Conservation (phyloP, 2,113 vertebrate species). For the Cebidichthys violaceus region DNA sequence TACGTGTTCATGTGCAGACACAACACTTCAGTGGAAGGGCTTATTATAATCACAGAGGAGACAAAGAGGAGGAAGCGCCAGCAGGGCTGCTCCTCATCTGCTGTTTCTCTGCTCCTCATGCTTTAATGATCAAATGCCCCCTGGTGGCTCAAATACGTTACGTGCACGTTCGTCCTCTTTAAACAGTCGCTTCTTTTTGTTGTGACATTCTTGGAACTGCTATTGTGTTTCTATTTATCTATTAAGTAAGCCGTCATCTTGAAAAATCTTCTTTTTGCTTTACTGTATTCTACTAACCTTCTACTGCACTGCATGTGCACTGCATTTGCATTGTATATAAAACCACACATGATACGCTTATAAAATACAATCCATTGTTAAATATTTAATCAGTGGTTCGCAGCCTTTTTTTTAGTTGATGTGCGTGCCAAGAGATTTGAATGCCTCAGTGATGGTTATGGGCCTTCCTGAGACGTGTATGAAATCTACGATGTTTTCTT, state of each 20-base stretch:
- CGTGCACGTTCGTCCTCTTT: slow-evolving; percentile 11
- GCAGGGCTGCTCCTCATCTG: slow-evolving; percentile 54
- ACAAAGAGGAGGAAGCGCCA: slow-evolving; percentile 43
- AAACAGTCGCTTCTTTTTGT: neutral
- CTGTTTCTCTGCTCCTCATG: slow-evolving; percentile 46
- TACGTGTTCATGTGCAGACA: slow-evolving; percentile 35
- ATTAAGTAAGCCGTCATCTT: slow-evolving; percentile 3
- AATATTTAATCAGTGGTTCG: neutral
- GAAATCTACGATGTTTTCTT: neutral
- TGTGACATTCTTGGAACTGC: neutral
- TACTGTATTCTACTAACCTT: neutral
- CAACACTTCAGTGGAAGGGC: slow-evolving; percentile 42
- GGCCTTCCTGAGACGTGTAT: neutral
- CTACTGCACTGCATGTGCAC: neutral
- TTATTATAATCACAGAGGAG: slow-evolving; percentile 43
- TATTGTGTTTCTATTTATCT: neutral
- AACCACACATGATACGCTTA: neutral
- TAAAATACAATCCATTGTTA: neutral
- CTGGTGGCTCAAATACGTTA: slow-evolving; percentile 62
- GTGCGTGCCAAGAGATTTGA: too few relatives aligned
- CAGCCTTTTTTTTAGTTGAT: too few relatives aligned
- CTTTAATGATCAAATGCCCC: slow-evolving; percentile 71
- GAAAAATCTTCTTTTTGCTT: neutral
- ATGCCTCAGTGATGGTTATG: neutral
- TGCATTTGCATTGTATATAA: neutral